Evolutionary conservation across 2,888 invertebrate genomes (phyloP).

Genomic region (Allophyes oxyacanthae): DNA sequence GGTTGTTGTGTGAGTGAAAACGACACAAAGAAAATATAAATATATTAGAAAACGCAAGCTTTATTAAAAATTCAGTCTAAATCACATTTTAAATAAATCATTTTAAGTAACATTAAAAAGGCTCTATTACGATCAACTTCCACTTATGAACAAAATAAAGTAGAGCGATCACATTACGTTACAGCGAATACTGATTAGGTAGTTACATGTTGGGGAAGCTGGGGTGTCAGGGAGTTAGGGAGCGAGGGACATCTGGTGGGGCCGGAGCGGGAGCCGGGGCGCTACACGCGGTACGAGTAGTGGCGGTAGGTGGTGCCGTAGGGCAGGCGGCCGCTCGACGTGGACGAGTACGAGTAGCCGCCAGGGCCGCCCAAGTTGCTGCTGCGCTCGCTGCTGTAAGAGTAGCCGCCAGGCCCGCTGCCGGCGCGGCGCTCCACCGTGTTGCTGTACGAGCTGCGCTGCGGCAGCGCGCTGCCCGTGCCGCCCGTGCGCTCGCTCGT

Average conservation of each 20-base stretch:
- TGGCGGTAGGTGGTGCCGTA: slow-evolving; percentile 95
- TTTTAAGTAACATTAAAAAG: slow-evolving; percentile 79
- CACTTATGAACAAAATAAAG: slow-evolving; percentile 79
- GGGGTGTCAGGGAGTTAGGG: slow-evolving; percentile 58
- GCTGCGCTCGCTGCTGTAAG: slow-evolving; percentile 93
- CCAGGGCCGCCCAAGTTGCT: slow-evolving; percentile 94
- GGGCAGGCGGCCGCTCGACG: slow-evolving; percentile 94
- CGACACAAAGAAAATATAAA: slow-evolving; percentile 76
- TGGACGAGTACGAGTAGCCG: slow-evolving; percentile 95
- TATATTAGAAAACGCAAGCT: slow-evolving; percentile 86
- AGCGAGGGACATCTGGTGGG: slow-evolving; percentile 49
- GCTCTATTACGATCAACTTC: slow-evolving; percentile 73
- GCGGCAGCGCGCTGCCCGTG: slow-evolving; percentile 86
- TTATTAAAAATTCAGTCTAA: slow-evolving; percentile 88
- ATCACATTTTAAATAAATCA: slow-evolving; percentile 78
- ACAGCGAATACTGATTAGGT: slow-evolving; percentile 86
- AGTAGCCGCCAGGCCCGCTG: slow-evolving; percentile 93
- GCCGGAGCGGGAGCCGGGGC: slow-evolving; percentile 69
- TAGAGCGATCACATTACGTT: slow-evolving; percentile 84
- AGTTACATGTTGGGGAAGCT: slow-evolving; percentile 63
- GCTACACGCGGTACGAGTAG: slow-evolving; percentile 96
- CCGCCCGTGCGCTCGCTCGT: slow-evolving; percentile 88
- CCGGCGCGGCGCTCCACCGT: slow-evolving; percentile 92
- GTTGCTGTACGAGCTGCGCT: slow-evolving; percentile 91
- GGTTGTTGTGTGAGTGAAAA: slow-evolving; percentile 66